phyloP scores from a whole-genome alignment of 2,797 vertebrate genomes.

The Gymnothorax javanicus region DNA sequence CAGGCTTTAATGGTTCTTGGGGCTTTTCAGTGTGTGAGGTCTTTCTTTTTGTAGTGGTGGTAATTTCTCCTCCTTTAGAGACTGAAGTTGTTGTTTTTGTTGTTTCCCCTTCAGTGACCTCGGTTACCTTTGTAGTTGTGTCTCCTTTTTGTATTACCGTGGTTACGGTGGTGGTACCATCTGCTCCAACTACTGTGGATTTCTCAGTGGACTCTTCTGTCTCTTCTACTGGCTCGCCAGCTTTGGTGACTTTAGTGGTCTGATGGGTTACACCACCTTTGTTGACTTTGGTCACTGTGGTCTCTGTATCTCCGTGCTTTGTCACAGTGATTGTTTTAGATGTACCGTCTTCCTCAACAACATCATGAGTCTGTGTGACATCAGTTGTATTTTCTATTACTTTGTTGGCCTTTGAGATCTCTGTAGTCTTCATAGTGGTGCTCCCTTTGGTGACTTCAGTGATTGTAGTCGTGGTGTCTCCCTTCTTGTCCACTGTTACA shows the following conservation, averaged over 20 bases:
- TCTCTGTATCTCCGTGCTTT: background rate
- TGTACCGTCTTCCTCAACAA: background rate
- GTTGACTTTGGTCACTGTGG: background rate
- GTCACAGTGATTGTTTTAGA: background rate
- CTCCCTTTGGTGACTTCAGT: background rate
- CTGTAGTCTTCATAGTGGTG: background rate
- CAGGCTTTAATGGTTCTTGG: background rate
- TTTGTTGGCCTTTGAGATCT: background rate
- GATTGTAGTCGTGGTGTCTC: background rate
- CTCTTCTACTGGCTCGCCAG: background rate
- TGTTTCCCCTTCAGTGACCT: background rate
- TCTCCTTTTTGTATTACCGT: background rate
- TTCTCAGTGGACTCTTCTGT: constrained; percentile 8
- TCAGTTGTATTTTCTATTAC: background rate
- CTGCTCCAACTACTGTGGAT: background rate
- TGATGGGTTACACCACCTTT: background rate
- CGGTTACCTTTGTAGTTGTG: background rate
- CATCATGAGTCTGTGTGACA: background rate
- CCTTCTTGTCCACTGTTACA: background rate
- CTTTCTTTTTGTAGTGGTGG: background rate
- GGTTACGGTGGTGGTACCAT: background rate
- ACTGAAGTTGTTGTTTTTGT: background rate
- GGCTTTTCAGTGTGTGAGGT: background rate
- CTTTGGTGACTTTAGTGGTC: background rate
- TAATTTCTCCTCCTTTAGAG: background rate